Percentiles rank a stretch among this genome's conserved stretches.
Conservation (phyloP, 1,140 invertebrate genomes). For the Eciton burchellii region DNA sequence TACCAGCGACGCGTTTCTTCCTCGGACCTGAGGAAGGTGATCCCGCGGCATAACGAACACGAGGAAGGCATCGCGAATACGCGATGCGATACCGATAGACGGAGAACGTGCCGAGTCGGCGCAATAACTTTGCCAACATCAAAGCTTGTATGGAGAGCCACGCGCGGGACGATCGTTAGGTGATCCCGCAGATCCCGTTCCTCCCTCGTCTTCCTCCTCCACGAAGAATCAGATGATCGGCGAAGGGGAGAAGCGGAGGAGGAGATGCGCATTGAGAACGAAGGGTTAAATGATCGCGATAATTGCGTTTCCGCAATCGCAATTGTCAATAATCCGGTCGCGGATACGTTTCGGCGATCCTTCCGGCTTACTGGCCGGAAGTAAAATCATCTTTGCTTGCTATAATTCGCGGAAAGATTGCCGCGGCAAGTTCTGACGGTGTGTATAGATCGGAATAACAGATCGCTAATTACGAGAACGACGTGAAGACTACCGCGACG, state of each 20-base stretch:
- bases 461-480: conserved; percentile 60
- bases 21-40: background rate
- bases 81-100: conserved; percentile 35
- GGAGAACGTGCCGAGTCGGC: conserved; percentile 46
- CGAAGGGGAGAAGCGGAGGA: background rate
- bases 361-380: conserved; percentile 16
- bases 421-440: conserved; percentile 34
- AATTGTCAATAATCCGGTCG: conserved; percentile 39
- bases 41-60: conserved; percentile 29
- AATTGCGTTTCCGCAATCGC: conserved; percentile 8
- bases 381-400: conserved; percentile 48
- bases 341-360: conserved; percentile 35
- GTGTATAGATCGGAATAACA: conserved; percentile 57
- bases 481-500: conserved; percentile 61
- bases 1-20: background rate
- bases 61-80: conserved; percentile 45
- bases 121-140: conserved; percentile 52
- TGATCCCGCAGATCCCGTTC: conserved; percentile 35
- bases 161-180: conserved; percentile 39
- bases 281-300: conserved; percentile 23
- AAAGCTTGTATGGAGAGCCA: conserved; percentile 47
- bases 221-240: conserved; percentile 11
- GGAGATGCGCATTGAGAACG: conserved; percentile 7
- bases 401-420: conserved; percentile 52
- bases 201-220: background rate